Percentiles rank a stretch among this genome's conserved stretches.
Conservation (phyloP, 2,797 vertebrate species). For the Sebastes minor region DNA sequence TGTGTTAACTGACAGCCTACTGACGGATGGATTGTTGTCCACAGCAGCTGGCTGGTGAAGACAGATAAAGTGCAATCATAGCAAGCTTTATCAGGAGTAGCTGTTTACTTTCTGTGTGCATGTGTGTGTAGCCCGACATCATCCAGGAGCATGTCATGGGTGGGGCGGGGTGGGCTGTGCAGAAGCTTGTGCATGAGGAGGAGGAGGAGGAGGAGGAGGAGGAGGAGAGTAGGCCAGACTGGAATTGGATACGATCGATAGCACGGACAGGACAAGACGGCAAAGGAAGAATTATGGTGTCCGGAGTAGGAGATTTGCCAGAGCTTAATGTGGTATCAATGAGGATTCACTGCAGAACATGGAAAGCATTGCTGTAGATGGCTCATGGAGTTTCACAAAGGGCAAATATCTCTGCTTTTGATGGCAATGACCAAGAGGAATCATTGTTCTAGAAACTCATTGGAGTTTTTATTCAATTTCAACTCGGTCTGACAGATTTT, state of each 20-base stretch:
- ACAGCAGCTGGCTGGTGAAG: slow-evolving; percentile 15
- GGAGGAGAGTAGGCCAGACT: slow-evolving; percentile 18
- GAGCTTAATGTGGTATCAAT: slow-evolving; percentile 29
- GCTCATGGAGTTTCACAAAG: neutral
- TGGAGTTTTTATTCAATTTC: neutral
- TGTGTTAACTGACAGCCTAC: slow-evolving; percentile 18
- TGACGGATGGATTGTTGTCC: slow-evolving; percentile 18
- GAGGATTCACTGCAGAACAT: slow-evolving; percentile 5
- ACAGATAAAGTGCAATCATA: slow-evolving; percentile 24
- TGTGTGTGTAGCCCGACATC: slow-evolving; percentile 11
- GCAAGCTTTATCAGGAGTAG: slow-evolving; percentile 2
- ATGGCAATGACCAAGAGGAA: neutral
- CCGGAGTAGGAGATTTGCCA: slow-evolving; percentile 29
- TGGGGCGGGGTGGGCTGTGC: neutral
- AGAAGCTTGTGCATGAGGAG: neutral
- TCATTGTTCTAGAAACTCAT: neutral
- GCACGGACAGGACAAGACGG: slow-evolving; percentile 19
- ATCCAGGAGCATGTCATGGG: neutral
- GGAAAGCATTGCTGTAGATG: neutral
- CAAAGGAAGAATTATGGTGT: slow-evolving; percentile 39
- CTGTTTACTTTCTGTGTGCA: slow-evolving; percentile 14
- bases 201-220: neutral
- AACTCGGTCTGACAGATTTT: neutral
- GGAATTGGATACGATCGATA: slow-evolving; percentile 33
- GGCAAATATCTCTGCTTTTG: neutral